Base-by-base conservation (phyloP, 1,140 invertebrate species). In the Drosophila aff. region DNA sequence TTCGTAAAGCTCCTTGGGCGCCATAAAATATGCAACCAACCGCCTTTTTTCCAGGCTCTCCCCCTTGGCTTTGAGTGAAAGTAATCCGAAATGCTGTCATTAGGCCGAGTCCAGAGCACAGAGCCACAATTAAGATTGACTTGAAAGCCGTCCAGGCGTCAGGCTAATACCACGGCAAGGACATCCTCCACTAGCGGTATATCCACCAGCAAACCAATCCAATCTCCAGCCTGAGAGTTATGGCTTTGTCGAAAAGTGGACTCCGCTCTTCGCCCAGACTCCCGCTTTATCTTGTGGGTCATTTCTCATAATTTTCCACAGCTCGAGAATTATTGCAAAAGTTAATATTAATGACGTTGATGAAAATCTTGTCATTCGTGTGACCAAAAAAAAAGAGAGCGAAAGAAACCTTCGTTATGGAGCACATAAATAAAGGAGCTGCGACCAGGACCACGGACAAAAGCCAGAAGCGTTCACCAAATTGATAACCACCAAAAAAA, bases 311-410 rank as follows among this genome's bases (percentile, higher is more conserved):
- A 91, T 91, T 89, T 91, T 91, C 61, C 76, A 73, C 57, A 89
- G 84, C 79, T 67, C 66, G 81, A 89, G 85, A 89, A 89, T 89
- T 89, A 89, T 89, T 89, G 76, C 85, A 82, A 91, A 91, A 91
- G 87, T 91, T 91, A 91, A 91, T 91, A 91, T 91, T 91, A 91
- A 91, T 87, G 87, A 91, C 87, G 89, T 91, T 91, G 87, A 91
- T 91, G 87, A 91, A 91, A 91, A 91, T 91, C 87, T 89, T 90
- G 85, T 89, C 85, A 89, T 89, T 90, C 81, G 81, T 83, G 73
- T 85, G 81, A 79, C 77, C 71, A 74, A 67, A 64, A 67, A 67
- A 49, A 28, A 50, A 50, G 47, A 31, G 43, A 38, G 55, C 40
- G 76, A 62, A 76, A 81, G 79, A 73, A 78, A 64, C 53, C 59